A percentile compares a stretch with the other conserved stretches of the same genome.
These are phyloP conservation scores for Plemyria rubiginata DNA, from an alignment of 2,888 invertebrate species.

Conservation along the genomic window DNA sequence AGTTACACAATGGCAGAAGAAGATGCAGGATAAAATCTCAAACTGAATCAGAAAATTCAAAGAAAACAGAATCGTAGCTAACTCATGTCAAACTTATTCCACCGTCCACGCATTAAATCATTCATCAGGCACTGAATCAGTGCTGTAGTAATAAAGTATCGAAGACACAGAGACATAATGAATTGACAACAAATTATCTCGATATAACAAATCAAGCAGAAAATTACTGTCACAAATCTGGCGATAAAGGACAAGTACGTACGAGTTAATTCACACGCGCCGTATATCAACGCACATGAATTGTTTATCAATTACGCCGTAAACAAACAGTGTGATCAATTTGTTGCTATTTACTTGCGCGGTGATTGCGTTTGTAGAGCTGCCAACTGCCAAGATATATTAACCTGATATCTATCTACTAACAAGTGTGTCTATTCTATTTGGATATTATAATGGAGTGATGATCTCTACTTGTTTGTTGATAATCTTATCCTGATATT, in stretches of 20 bases:
- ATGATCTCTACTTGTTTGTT: conserved; percentile 2
- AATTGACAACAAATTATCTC: background rate
- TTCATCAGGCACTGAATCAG: too few relatives aligned
- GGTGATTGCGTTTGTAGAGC: conserved; percentile 27
- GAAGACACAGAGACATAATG: background rate
- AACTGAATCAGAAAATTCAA: background rate
- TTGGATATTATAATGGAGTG: background rate
- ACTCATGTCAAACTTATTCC: too few relatives aligned
- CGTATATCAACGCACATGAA: conserved; percentile 13
- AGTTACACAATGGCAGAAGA: background rate
- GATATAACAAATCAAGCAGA: conserved; percentile 17
- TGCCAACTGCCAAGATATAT: conserved; percentile 32
- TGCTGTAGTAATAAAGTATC: too few relatives aligned
- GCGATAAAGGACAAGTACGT: conserved; percentile 11
- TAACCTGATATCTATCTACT: conserved; percentile 18
- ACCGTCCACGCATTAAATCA: too few relatives aligned
- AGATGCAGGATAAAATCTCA: background rate
- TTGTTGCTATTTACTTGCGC: conserved; percentile 25
- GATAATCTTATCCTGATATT: background rate
- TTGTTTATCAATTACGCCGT: conserved; percentile 27
- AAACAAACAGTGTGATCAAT: conserved; percentile 28
- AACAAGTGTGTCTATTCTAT: conserved; percentile 9
- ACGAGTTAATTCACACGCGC: conserved; percentile 21
- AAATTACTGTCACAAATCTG: conserved; percentile 20
- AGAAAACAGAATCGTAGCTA: too few relatives aligned